Conservation (phyloP, 2,888 invertebrate species). For the Atrina japonica region DNA sequence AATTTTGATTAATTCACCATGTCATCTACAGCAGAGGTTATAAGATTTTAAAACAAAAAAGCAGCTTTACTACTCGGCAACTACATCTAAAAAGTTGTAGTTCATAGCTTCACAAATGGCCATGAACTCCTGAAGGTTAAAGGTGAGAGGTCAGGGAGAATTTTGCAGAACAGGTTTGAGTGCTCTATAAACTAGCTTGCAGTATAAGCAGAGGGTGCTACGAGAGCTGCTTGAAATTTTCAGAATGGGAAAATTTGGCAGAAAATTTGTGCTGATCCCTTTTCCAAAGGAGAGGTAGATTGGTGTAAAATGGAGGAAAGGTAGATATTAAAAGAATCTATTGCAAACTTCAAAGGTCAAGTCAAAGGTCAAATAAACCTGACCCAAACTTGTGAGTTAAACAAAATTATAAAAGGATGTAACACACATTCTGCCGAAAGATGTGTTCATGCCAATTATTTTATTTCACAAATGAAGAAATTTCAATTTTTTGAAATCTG, state of each 20-base stretch:
- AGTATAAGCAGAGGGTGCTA: slow-evolving; percentile 3
- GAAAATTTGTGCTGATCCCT: slow-evolving; percentile 4
- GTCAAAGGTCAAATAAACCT: slow-evolving; percentile 35
- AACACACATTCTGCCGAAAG: slow-evolving; percentile 11
- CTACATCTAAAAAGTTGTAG: too few relatives aligned
- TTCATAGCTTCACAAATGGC: slow-evolving; percentile 20
- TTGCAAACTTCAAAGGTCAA: slow-evolving; percentile 37
- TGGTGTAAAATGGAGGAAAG: slow-evolving; percentile 2
- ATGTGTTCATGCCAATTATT: slow-evolving; percentile 18
- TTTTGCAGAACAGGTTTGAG: slow-evolving; percentile 9
- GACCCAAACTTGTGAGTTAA: slow-evolving; percentile 22
- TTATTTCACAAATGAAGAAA: too few relatives aligned
- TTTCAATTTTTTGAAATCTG: too few relatives aligned
- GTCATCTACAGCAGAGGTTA: too few relatives aligned
- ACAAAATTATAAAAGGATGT: background rate
- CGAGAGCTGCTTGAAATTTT: background rate
- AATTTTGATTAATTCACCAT: too few relatives aligned
- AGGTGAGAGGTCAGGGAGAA: slow-evolving; percentile 12
- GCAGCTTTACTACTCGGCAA: too few relatives aligned
- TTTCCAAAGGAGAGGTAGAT: slow-evolving; percentile 15
- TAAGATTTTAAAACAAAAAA: background rate
- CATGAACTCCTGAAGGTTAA: slow-evolving; percentile 30
- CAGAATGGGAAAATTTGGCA: background rate
- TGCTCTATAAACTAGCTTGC: slow-evolving; percentile 7
- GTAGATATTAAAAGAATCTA: slow-evolving; percentile 16